Conservation (phyloP, 2,888 invertebrate genomes). For the Microchrysa polita region DNA sequence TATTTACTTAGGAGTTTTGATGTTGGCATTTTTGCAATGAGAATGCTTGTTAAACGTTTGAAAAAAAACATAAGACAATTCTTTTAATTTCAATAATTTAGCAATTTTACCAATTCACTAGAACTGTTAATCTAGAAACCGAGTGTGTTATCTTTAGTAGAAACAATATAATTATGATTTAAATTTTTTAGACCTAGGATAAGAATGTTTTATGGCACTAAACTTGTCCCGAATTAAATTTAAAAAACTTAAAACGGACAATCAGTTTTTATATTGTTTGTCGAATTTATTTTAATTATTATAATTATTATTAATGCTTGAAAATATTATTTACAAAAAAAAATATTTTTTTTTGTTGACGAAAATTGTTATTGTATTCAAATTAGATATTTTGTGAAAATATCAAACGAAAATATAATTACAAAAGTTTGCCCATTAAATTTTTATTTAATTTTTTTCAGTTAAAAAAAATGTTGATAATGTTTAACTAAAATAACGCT, state of each 20-base stretch:
- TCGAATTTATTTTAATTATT: too few relatives aligned
- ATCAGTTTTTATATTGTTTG: not conserved
- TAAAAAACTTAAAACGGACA: not conserved
- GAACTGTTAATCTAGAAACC: conserved; percentile 26
- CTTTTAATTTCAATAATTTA: conserved; percentile 10
- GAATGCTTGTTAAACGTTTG: conserved; percentile 37
- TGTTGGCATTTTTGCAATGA: conserved; percentile 25
- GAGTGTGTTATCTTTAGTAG: too few relatives aligned
- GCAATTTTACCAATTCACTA: not conserved
- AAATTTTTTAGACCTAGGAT: not conserved
- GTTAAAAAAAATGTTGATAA: conserved; percentile 10
- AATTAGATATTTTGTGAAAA: conserved; percentile 6
- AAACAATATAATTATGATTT: not conserved
- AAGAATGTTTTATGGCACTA: conserved; percentile 39
- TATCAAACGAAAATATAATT: not conserved
- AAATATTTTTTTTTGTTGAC: not conserved
- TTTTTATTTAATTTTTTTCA: too few relatives aligned
- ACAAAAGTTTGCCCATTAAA: too few relatives aligned
- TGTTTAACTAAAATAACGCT: conserved; percentile 31
- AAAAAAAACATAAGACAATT: not conserved
- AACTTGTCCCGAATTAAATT: conserved; percentile 1
- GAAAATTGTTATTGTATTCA: not conserved
- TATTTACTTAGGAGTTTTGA: conserved; percentile 1
- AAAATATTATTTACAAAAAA: not conserved
- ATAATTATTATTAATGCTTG: not conserved